A percentile compares a stretch with the other conserved stretches of the same genome.
Evolutionary conservation across 2,888 invertebrate genomes (phyloP).

Genomic region (Pherbina coryleti): DNA sequence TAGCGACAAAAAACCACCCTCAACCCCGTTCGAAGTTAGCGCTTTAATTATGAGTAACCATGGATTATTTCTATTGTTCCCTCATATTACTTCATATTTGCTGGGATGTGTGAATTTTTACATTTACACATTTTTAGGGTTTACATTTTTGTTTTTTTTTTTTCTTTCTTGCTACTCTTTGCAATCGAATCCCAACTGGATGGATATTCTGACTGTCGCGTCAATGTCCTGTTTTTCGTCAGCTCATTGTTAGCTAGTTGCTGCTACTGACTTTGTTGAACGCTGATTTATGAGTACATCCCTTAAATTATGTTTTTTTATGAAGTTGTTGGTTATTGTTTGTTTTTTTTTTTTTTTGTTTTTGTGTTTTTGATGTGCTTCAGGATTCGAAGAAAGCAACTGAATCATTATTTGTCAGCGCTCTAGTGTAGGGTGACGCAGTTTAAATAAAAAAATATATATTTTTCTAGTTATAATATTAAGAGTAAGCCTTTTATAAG

Average conservation of each 20-base stretch:
- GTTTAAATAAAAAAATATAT: not conserved
- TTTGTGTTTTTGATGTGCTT: too few relatives aligned
- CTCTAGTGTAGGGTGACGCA: not conserved
- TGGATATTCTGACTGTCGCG: not conserved
- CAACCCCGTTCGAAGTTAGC: not conserved
- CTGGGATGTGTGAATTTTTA: constrained; percentile 1
- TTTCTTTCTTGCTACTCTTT: not conserved
- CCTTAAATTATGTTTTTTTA: not conserved
- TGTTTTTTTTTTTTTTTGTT: not conserved
- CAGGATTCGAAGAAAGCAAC: not conserved
- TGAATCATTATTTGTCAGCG: not conserved
- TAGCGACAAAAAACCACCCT: constrained; percentile 3
- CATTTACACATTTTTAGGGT: not conserved
- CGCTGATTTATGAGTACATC: not conserved
- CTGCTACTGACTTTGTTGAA: not conserved
- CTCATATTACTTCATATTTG: not conserved
- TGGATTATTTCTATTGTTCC: not conserved
- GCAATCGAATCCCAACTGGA: not conserved
- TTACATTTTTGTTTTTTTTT: not conserved
- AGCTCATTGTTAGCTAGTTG: not conserved
- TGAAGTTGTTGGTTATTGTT: not conserved
- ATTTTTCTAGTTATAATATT: too few relatives aligned
- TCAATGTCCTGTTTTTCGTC: constrained; percentile 1
- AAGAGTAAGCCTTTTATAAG: too few relatives aligned
- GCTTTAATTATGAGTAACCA: not conserved